Evolutionary conservation across 2,888 invertebrate genomes (phyloP).

Genomic region (Strigamia transsilvanica): DNA sequence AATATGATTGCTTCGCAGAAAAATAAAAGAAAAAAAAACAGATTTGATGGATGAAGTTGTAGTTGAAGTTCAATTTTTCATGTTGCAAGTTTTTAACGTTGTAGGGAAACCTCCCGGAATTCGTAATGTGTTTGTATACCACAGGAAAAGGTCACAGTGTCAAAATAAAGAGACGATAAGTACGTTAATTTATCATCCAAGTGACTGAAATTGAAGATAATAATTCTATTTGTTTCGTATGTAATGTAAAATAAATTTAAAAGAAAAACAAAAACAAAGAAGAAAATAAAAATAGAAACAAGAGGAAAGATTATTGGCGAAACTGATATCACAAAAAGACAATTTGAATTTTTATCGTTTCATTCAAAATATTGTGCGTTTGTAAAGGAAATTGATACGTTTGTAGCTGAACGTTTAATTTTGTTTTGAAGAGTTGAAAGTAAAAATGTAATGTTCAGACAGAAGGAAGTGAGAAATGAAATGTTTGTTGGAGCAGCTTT

Average conservation of each 20-base stretch:
- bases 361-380: no score
- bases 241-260: background rate
- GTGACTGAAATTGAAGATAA: background rate
- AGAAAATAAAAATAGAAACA: no score
- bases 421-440: no score
- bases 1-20: background rate
- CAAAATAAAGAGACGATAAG: background rate
- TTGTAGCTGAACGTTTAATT: no score
- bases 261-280: no score
- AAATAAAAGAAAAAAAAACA: background rate
- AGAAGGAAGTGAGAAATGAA: slow-evolving; percentile 16
- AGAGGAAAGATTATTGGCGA: no score
- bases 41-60: slow-evolving; percentile 9
- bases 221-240: background rate
- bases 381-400: no score
- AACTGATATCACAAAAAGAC: no score
- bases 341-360: no score
- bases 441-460: background rate
- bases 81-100: background rate
- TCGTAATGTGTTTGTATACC: background rate
- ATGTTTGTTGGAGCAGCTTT: slow-evolving; percentile 12
- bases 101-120: background rate
- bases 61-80: slow-evolving; percentile 30
- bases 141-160: background rate
- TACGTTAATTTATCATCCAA: background rate